Conservation (phyloP, 2,888 invertebrate genomes). For the Tipula unca region DNA sequence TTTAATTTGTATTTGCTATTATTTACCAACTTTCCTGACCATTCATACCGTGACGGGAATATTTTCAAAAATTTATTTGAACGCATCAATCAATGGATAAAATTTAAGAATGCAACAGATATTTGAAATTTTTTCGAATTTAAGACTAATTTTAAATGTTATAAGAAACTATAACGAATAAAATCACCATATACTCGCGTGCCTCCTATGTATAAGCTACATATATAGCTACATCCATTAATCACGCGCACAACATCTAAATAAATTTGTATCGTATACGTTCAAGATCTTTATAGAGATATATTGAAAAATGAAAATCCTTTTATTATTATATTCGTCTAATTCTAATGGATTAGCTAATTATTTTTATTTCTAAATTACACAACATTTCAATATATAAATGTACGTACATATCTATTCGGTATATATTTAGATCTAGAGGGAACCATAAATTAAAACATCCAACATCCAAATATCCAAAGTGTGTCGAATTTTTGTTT, state of each 20-base stretch:
- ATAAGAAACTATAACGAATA: neutral
- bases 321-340: neutral
- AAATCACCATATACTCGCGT: neutral
- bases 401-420: neutral
- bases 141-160: no score
- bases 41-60: no score
- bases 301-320: neutral
- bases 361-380: neutral
- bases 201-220: no score
- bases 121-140: no score
- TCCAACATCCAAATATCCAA: neutral
- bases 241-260: neutral
- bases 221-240: neutral
- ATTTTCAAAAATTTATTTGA: no score
- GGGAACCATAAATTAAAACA: neutral
- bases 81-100: no score
- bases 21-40: no score
- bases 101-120: no score
- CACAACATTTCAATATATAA: neutral
- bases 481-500: neutral
- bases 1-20: no score
- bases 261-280: neutral
- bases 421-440: neutral
- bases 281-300: neutral
- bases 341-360: slow-evolving; percentile 4